Conservation (phyloP, 2,113 vertebrate species). For the Podiceps cristatus region DNA sequence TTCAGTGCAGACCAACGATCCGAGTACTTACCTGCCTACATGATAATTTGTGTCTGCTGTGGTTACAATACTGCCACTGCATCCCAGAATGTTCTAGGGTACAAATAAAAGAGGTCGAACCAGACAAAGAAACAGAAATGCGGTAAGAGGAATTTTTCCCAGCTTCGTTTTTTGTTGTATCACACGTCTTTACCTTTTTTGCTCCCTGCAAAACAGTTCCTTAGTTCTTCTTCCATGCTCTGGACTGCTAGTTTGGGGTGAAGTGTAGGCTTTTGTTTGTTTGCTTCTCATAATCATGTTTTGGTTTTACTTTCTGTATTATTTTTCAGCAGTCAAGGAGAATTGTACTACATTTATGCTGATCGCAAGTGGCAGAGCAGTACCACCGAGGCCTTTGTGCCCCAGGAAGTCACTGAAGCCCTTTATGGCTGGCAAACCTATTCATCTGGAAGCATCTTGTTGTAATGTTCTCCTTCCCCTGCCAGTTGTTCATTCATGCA, state of each 20-base stretch:
- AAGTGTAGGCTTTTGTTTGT: not conserved
- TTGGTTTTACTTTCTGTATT: not conserved
- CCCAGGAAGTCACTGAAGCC: not conserved
- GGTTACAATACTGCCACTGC: not conserved
- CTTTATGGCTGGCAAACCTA: not conserved
- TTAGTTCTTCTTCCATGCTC: not conserved
- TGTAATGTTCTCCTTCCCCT: not conserved
- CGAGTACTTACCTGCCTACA: not conserved
- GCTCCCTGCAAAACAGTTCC: not conserved
- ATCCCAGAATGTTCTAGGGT: not conserved
- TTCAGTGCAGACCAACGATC: not conserved
- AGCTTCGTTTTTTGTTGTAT: not conserved
- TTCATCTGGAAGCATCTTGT: not conserved
- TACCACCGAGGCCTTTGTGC: not conserved
- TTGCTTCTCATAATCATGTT: not conserved
- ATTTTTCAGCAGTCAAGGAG: not conserved
- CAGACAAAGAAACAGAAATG: not conserved
- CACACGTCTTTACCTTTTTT: not conserved
- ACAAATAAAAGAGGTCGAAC: not conserved
- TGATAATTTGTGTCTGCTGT: not conserved
- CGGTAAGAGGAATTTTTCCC: not conserved
- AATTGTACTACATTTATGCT: not conserved
- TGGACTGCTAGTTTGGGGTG: not conserved
- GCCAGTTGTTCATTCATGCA: slow-evolving; percentile 25
- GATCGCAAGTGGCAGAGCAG: not conserved